phyloP scores from a whole-genome alignment of 2,797 vertebrate species.

The Enteromius anoplus region DNA sequence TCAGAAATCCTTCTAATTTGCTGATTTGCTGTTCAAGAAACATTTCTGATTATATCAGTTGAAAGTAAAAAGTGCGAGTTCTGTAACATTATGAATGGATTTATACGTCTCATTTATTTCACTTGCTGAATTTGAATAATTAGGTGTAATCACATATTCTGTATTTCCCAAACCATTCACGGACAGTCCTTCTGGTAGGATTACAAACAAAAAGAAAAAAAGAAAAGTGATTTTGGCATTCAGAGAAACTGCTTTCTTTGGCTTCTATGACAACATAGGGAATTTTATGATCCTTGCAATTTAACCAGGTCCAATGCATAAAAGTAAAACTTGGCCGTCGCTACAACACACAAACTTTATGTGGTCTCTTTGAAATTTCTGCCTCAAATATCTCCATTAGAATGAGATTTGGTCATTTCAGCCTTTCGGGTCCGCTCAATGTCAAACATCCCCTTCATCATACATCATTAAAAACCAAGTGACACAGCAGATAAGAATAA shows the following conservation, averaged over 20 bases:
- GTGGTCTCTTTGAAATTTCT: not conserved
- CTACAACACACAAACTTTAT: not conserved
- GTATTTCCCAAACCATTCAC: not conserved
- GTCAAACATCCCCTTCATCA: not conserved
- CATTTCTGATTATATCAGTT: not conserved
- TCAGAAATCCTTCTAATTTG: not conserved
- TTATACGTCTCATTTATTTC: no score
- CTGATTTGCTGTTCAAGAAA: not conserved
- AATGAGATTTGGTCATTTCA: not conserved
- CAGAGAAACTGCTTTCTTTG: not conserved
- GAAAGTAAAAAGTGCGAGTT: no score
- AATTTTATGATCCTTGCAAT: constrained; percentile 4
- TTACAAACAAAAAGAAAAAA: not conserved
- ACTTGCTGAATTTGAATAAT: not conserved
- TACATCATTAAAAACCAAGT: not conserved
- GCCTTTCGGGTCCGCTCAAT: not conserved
- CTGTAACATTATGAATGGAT: no score
- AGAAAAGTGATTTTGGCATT: not conserved
- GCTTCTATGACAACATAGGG: not conserved
- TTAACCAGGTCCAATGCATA: not conserved
- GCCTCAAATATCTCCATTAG: not conserved
- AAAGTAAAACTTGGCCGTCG: not conserved
- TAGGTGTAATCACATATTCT: not conserved
- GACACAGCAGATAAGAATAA: constrained; percentile 15
- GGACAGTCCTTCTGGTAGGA: not conserved